Evolutionary conservation across 1,140 invertebrate genomes (phyloP).

Genomic region (Drosophila pallidifrons): DNA sequence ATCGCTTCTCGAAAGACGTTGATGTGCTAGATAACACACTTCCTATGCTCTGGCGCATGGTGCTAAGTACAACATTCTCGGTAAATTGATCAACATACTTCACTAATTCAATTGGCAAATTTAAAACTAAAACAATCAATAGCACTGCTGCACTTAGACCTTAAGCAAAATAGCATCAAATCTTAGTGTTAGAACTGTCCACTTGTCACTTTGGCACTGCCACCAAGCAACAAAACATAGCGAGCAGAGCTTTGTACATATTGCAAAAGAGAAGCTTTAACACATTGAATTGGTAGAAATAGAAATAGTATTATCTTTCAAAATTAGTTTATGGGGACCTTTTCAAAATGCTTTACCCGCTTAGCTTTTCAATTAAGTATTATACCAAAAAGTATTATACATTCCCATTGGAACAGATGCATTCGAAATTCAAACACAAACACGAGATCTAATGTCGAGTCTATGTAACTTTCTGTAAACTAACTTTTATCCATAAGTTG

Average conservation of each 20-base stretch:
- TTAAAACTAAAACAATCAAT: neutral
- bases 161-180: neutral
- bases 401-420: neutral
- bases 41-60: constrained; percentile 84
- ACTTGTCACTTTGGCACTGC: neutral
- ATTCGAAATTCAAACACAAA: neutral
- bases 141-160: neutral
- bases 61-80: constrained; percentile 76
- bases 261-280: too few relatives aligned
- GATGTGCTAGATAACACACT: constrained; percentile 88
- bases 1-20: constrained; percentile 91
- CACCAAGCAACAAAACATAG: neutral
- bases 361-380: neutral
- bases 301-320: too few relatives aligned
- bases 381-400: neutral
- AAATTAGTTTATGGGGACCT: too few relatives aligned
- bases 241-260: too few relatives aligned
- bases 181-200: neutral
- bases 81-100: constrained; percentile 40
- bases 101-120: neutral
- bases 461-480: constrained; percentile 40
- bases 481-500: constrained; percentile 31
- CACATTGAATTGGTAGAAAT: too few relatives aligned
- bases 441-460: neutral
- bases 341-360: too few relatives aligned